Evolutionary conservation across 2,113 vertebrate species (phyloP).

Genomic region (Seriola rivoliana): DNA sequence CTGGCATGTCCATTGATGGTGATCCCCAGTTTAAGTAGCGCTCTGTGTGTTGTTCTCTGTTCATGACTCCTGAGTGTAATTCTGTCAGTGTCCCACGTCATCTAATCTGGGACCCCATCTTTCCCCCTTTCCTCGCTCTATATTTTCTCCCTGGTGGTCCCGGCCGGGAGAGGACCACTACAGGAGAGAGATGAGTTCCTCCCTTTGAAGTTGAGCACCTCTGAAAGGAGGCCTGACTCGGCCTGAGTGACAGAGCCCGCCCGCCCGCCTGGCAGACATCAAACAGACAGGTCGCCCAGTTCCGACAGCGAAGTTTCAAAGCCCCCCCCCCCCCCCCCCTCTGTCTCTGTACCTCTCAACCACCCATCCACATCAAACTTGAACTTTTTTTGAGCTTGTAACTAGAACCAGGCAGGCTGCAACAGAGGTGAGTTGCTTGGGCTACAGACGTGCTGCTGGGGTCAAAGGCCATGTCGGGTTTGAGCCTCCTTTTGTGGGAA

Average conservation of each 20-base stretch:
- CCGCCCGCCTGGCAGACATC: constrained; percentile 73
- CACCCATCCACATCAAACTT: constrained; percentile 62
- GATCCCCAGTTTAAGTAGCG: constrained; percentile 18
- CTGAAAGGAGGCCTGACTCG: constrained; percentile 56
- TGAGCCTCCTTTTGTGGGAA: constrained; percentile 59
- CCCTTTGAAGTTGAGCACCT: constrained; percentile 79
- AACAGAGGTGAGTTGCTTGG: constrained; percentile 76
- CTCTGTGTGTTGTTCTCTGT: constrained; percentile 43
- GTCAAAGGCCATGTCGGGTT: constrained; percentile 68
- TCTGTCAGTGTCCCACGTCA: constrained; percentile 50
- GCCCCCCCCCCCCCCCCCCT: neutral
- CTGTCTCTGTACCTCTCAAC: constrained; percentile 42
- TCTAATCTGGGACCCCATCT: constrained; percentile 71
- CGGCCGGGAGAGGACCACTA: constrained; percentile 49
- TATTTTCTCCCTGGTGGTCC: constrained; percentile 78
- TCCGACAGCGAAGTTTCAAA: constrained; percentile 56
- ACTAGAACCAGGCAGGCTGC: constrained; percentile 75
- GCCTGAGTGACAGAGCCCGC: constrained; percentile 69
- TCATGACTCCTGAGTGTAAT: constrained; percentile 60
- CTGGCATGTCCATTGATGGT: constrained; percentile 27
- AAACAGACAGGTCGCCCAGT: constrained; percentile 69
- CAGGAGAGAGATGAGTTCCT: constrained; percentile 76
- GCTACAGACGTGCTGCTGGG: constrained; percentile 73
- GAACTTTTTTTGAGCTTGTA: constrained; percentile 66
- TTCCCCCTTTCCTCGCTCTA: constrained; percentile 44